Evolutionary conservation across 2,113 vertebrate genomes (phyloP).

Genomic region (Numenius arquata): DNA sequence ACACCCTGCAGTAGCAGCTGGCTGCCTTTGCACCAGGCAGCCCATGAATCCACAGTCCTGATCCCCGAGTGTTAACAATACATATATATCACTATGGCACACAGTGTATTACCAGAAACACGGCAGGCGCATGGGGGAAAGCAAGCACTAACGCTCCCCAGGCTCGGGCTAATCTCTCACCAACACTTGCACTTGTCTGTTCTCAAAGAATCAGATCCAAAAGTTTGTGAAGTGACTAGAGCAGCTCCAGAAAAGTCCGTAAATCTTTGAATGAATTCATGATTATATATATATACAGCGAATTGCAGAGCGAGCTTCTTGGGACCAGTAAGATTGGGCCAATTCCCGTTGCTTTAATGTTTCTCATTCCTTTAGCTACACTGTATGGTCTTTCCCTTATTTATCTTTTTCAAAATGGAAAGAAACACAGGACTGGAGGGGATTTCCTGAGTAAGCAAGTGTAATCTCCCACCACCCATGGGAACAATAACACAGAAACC

Average conservation of each 20-base stretch:
- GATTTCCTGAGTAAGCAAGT: neutral
- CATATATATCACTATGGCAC: too few relatives aligned
- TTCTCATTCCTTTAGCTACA: neutral
- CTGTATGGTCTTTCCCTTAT: neutral
- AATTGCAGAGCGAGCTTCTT: neutral
- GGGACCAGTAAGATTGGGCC: neutral
- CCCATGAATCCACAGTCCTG: neutral
- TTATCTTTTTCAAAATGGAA: neutral
- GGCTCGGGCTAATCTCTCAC: neutral
- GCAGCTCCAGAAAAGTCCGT: neutral
- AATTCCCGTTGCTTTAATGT: neutral
- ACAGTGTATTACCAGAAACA: accelerated
- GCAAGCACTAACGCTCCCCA: neutral
- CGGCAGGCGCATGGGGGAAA: neutral
- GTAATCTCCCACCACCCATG: neutral
- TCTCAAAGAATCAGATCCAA: neutral
- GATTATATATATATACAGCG: neutral
- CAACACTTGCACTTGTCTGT: neutral
- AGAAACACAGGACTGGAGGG: neutral
- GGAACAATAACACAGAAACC: neutral
- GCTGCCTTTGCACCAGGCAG: neutral
- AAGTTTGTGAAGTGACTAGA: neutral
- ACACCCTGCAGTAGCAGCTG: neutral
- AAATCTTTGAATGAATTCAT: neutral
- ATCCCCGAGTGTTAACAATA: neutral